These are phyloP conservation scores for Enteromius mattozi DNA, from an alignment of 2,797 vertebrate genomes.

Conservation along the genomic window DNA sequence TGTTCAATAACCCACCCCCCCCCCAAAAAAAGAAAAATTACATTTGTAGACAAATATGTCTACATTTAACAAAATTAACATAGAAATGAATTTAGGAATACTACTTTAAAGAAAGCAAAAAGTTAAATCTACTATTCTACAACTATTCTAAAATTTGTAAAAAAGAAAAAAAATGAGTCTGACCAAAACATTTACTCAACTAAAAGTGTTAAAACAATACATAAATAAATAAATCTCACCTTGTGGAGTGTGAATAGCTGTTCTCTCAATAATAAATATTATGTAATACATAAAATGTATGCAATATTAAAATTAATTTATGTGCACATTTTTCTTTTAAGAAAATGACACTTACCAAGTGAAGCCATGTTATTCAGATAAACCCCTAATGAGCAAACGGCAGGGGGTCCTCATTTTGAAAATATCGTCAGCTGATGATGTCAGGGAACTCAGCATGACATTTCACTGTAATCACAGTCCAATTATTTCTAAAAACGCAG, in stretches of 20 bases:
- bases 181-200: neutral
- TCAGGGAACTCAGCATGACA: slow-evolving; percentile 37
- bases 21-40: neutral
- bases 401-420: slow-evolving; percentile 28
- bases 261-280: neutral
- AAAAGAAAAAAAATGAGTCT: no score
- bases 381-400: slow-evolving; percentile 19
- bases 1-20: neutral
- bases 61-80: neutral
- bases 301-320: slow-evolving; percentile 1
- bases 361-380: slow-evolving; percentile 22
- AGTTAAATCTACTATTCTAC: no score
- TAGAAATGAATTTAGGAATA: neutral
- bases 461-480: slow-evolving; percentile 48
- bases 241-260: slow-evolving; percentile 31
- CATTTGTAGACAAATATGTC: neutral
- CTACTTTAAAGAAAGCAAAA: neutral
- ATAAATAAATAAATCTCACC: neutral
- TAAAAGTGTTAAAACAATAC: neutral
- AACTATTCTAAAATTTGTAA: no score
- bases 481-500: slow-evolving; percentile 51
- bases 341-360: neutral
- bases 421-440: slow-evolving; percentile 31
- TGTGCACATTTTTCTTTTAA: neutral
- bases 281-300: neutral